Evolutionary conservation across 2,888 invertebrate species (phyloP).

Genomic region (Drosophila maculinotata): DNA sequence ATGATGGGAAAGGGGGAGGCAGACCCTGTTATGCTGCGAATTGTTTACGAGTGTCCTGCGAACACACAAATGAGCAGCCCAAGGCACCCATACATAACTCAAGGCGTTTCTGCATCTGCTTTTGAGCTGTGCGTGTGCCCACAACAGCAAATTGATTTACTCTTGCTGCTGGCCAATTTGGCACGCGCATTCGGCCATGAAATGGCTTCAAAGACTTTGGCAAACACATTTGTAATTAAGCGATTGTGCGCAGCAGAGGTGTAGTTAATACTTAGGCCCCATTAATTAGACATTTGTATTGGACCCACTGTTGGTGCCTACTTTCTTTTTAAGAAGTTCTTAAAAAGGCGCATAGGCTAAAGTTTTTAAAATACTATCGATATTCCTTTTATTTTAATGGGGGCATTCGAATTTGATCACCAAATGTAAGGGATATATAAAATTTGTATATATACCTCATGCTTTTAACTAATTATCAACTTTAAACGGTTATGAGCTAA

Average conservation of each 20-base stretch:
- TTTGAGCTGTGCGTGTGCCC: conserved; percentile 37
- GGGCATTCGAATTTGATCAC: too few species aligned
- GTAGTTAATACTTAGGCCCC: conserved; percentile 48
- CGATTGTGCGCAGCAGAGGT: conserved; percentile 52
- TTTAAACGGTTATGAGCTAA: too few species aligned
- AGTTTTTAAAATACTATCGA: too few species aligned
- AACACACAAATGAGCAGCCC: conserved; percentile 45
- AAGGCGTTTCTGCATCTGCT: conserved; percentile 48
- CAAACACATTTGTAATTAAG: conserved; percentile 67
- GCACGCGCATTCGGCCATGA: conserved; percentile 52
- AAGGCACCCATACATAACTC: conserved; percentile 42
- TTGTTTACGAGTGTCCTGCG: conserved; percentile 34
- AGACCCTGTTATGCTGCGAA: conserved; percentile 14
- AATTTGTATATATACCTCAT: too few species aligned
- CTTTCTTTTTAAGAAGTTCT: conserved; percentile 5
- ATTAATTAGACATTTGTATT: conserved; percentile 52
- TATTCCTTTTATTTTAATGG: too few species aligned
- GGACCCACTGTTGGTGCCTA: conserved; percentile 10
- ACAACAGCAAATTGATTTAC: conserved; percentile 63
- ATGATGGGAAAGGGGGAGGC: conserved; percentile 2
- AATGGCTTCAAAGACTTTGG: conserved; percentile 44
- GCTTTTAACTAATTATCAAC: too few species aligned
- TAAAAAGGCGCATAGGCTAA: neutral
- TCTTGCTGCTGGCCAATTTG: conserved; percentile 59
- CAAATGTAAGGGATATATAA: too few species aligned